Evolutionary conservation across 2,113 vertebrate genomes (phyloP).

Genomic region (Triplophysa dalaica): DNA sequence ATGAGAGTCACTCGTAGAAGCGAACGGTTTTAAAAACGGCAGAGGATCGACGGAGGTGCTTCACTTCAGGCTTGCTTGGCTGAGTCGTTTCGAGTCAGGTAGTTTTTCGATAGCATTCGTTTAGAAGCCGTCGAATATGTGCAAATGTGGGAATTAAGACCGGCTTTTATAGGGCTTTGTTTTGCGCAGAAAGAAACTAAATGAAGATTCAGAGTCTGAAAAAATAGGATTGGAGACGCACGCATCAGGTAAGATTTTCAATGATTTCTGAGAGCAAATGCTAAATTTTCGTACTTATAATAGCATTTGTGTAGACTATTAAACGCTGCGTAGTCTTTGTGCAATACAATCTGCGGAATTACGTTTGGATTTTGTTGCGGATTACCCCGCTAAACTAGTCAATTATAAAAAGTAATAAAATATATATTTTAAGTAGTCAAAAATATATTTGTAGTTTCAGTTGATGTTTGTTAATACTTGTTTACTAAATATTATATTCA

Average conservation of each 20-base stretch:
- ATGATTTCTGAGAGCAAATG: background rate
- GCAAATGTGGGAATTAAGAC: background rate
- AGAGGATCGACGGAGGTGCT: background rate
- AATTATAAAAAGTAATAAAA: no score
- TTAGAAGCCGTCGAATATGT: background rate
- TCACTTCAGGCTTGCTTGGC: background rate
- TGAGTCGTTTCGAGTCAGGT: background rate
- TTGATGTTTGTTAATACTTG: background rate
- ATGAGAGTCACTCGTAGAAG: slow-evolving; percentile 12
- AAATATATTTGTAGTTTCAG: background rate
- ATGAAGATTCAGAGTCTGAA: slow-evolving; percentile 1
- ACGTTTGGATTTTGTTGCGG: background rate
- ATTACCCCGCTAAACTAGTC: background rate
- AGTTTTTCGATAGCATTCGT: background rate
- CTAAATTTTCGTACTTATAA: background rate
- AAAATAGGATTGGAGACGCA: background rate
- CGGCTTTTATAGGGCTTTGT: background rate
- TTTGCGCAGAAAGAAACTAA: background rate
- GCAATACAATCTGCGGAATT: background rate
- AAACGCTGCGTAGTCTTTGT: background rate
- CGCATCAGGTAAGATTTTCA: slow-evolving; percentile 25
- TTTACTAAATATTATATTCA: background rate
- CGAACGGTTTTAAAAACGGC: background rate
- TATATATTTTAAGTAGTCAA: no score
- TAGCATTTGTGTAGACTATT: background rate